phyloP scores from a whole-genome alignment of 2,888 invertebrate species.

The Platycnemis pennipes region DNA sequence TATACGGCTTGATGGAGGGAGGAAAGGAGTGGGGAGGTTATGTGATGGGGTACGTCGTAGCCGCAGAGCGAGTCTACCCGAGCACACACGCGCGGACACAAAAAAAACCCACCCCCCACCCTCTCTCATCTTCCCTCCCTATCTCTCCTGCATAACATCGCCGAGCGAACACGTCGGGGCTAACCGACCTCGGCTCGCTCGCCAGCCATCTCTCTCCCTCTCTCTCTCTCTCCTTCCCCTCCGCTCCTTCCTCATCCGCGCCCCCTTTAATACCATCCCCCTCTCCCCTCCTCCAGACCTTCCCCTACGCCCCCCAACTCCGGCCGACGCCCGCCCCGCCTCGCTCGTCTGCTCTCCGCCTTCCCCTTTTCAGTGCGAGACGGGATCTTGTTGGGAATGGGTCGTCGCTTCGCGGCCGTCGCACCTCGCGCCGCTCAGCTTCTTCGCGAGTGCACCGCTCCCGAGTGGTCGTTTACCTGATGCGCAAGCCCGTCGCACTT shows the following conservation, averaged over 20 bases:
- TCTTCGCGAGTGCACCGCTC: not conserved
- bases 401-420: not conserved
- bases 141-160: constrained; percentile 47
- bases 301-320: not conserved
- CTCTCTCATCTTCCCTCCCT: not conserved
- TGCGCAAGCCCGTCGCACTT: not conserved
- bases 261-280: not conserved
- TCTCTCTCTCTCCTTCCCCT: not conserved
- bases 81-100: not conserved
- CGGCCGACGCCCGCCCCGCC: not conserved
- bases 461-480: not conserved
- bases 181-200: constrained; percentile 55
- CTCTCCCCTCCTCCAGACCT: not conserved
- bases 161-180: constrained; percentile 55
- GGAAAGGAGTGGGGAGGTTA: not conserved
- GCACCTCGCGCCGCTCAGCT: not conserved
- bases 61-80: not conserved
- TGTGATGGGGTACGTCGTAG: not conserved
- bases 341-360: not conserved
- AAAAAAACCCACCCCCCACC: not conserved
- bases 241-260: not conserved
- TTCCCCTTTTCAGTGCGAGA: constrained; percentile 18
- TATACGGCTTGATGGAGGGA: not conserved
- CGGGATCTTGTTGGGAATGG: not conserved
- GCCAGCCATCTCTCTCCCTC: not conserved